Conservation (phyloP, 2,113 vertebrate species). For the Athene cunicularia region DNA sequence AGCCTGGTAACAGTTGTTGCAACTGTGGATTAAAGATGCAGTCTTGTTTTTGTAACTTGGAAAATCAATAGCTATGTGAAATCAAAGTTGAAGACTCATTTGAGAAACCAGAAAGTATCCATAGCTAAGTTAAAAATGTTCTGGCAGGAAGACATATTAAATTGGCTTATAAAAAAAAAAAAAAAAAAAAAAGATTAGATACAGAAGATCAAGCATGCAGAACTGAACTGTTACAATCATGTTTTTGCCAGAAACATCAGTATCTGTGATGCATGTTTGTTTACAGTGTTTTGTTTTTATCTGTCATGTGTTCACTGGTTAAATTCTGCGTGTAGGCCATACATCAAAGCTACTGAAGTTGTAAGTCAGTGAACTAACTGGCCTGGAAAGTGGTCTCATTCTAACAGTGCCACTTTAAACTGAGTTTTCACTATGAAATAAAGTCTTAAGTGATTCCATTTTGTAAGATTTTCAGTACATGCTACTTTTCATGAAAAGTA, state of each 20-base stretch:
- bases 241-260: conserved; percentile 41
- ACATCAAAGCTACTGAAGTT: neutral
- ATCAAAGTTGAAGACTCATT: conserved; percentile 32
- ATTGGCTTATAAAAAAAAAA: conserved; percentile 53
- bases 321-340: conserved; percentile 12
- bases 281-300: neutral
- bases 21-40: conserved; percentile 21
- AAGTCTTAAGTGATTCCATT: neutral
- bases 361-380: neutral
- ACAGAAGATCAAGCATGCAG: conserved; percentile 8
- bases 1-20: conserved; percentile 51
- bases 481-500: neutral
- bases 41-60: conserved; percentile 31
- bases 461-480: neutral
- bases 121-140: conserved; percentile 57
- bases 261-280: neutral
- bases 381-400: neutral
- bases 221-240: conserved; percentile 14
- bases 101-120: conserved; percentile 59
- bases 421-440: neutral
- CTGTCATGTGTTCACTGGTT: neutral
- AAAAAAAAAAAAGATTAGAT: conserved; percentile 38
- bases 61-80: conserved; percentile 45
- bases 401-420: neutral
- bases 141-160: conserved; percentile 46